Evolutionary conservation across 2,888 invertebrate species (phyloP).

Genomic region (Tryphoninae sp.): DNA sequence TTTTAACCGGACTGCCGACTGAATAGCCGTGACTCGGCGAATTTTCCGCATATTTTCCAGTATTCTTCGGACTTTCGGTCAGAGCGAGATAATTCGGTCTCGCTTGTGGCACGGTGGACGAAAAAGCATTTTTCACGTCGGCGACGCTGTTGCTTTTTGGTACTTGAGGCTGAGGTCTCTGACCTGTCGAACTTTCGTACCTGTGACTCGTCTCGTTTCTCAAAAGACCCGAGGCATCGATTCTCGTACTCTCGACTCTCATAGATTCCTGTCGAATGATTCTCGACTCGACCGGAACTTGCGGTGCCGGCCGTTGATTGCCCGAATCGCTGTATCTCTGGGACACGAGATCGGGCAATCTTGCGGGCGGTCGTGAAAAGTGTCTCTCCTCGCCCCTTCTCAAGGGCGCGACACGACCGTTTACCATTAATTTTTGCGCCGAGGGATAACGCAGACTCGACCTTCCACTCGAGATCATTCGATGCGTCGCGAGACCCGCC

Average conservation of each 20-base stretch:
- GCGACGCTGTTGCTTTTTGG: slow-evolving; percentile 52
- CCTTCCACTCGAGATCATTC: slow-evolving; percentile 79
- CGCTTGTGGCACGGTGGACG: slow-evolving; percentile 38
- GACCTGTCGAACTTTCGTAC: slow-evolving; percentile 72
- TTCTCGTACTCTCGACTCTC: slow-evolving; percentile 72
- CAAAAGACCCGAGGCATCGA: slow-evolving; percentile 69
- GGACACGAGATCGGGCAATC: slow-evolving; percentile 76
- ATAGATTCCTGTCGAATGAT: slow-evolving; percentile 78
- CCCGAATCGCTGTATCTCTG: slow-evolving; percentile 77
- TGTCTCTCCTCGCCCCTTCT: slow-evolving; percentile 76
- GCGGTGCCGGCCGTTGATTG: slow-evolving; percentile 77
- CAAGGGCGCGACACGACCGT: slow-evolving; percentile 79
- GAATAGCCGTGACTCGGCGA: slow-evolving; percentile 64
- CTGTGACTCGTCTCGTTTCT: slow-evolving; percentile 70
- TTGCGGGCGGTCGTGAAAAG: slow-evolving; percentile 72
- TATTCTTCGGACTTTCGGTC: slow-evolving; percentile 65
- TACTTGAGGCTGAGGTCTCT: slow-evolving; percentile 77
- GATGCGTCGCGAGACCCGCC: slow-evolving; percentile 72
- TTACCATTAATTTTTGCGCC: slow-evolving; percentile 82
- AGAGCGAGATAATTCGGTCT: slow-evolving; percentile 71
- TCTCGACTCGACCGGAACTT: slow-evolving; percentile 77
- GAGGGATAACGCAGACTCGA: slow-evolving; percentile 82
- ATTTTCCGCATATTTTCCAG: slow-evolving; percentile 52
- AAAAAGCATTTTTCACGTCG: slow-evolving; percentile 62
- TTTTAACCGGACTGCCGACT: slow-evolving; percentile 74